phyloP scores from a whole-genome alignment of 2,888 invertebrate genomes.

The Folsomia candida region DNA sequence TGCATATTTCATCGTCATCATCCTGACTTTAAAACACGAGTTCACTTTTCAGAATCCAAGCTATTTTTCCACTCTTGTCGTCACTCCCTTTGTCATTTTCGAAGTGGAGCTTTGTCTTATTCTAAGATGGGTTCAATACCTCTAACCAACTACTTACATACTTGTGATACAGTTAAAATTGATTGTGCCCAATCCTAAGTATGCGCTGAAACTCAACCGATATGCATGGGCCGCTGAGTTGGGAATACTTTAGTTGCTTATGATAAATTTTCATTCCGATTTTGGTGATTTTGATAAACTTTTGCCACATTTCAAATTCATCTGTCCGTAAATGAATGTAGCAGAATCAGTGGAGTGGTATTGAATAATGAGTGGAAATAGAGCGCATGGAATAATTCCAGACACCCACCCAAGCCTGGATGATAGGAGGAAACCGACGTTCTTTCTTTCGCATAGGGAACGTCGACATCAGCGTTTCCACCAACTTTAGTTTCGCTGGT shows the following conservation, averaged over 20 bases:
- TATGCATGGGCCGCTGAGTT: not conserved
- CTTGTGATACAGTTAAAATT: too few species aligned
- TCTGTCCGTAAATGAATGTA: not conserved
- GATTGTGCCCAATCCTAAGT: too few species aligned
- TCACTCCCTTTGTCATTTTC: not conserved
- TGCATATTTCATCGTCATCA: constrained; percentile 41
- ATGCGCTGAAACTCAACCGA: too few species aligned
- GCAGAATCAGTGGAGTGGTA: not conserved
- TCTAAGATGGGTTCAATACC: not conserved
- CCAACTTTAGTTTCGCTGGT: not conserved
- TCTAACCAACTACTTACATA: not conserved
- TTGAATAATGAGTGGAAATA: constrained; percentile 3
- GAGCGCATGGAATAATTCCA: not conserved
- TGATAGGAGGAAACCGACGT: not conserved
- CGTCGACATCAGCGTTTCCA: not conserved
- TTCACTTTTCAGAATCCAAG: not conserved
- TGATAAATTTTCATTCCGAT: not conserved
- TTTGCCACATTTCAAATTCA: not conserved
- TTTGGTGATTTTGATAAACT: not conserved
- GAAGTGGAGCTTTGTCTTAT: not conserved
- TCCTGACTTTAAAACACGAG: constrained; percentile 10
- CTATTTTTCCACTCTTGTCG: not conserved
- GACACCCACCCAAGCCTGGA: too few species aligned
- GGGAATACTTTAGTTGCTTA: not conserved
- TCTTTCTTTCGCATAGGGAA: too few species aligned